phyloP scores from a whole-genome alignment of 1,140 invertebrate species.

The Euwallacea similis region DNA sequence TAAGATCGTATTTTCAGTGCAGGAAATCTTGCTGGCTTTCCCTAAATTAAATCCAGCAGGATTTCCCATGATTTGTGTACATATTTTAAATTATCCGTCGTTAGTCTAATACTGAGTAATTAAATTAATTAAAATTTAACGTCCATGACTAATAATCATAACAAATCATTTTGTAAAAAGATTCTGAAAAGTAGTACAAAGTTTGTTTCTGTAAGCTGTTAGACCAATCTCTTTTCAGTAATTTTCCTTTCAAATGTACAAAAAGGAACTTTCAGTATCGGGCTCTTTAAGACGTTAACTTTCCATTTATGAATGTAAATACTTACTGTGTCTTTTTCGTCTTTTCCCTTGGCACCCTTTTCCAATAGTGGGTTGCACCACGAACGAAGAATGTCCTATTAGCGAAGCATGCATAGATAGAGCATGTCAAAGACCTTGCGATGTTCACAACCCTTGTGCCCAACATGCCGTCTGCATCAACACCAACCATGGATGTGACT shows the following conservation, averaged over 20 bases:
- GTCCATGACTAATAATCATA: no score
- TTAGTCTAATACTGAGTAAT: no score
- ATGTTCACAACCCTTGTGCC: conserved; percentile 78
- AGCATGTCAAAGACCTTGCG: conserved; percentile 80
- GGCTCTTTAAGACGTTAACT: neutral
- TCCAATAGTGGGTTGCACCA: conserved; percentile 73
- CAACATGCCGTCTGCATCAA: conserved; percentile 84
- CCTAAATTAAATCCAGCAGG: no score
- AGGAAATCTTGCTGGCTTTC: no score
- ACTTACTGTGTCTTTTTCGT: conserved; percentile 45
- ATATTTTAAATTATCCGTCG: no score
- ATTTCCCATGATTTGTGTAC: no score
- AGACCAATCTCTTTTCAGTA: no score
- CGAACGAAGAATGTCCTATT: conserved; percentile 76
- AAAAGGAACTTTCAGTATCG: neutral
- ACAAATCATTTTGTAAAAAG: no score
- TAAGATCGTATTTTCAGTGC: conserved; percentile 58
- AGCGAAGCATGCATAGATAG: conserved; percentile 80
- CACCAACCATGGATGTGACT: conserved; percentile 82
- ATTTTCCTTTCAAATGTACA: conserved; percentile 1
- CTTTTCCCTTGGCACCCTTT: conserved; percentile 49
- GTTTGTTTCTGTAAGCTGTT: neutral
- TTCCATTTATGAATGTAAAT: conserved; percentile 32
- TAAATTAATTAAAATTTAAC: no score
- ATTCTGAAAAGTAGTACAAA: conserved; percentile 5